A percentile compares a stretch with the other conserved stretches of the same genome.
These are phyloP conservation scores for Clivina fossor DNA, from an alignment of 2,888 invertebrate species.

Conservation along the genomic window DNA sequence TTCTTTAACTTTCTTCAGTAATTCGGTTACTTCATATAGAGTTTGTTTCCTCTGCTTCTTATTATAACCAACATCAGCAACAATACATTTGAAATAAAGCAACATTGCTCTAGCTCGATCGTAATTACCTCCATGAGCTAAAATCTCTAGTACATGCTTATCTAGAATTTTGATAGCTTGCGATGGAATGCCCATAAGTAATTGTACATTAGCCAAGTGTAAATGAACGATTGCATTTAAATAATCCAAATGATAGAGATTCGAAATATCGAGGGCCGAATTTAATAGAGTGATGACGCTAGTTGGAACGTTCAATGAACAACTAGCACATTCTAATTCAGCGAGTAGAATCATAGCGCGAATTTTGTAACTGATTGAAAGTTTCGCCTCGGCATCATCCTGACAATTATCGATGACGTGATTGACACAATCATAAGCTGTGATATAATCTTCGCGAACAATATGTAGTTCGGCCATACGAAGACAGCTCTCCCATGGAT, in stretches of 20 bases:
- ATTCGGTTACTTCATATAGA: slow-evolving; percentile 61
- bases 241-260: slow-evolving; percentile 75
- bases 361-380: slow-evolving; percentile 60
- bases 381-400: slow-evolving; percentile 57
- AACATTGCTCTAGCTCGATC: slow-evolving; percentile 78
- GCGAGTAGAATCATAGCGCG: slow-evolving; percentile 71
- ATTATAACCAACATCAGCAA: slow-evolving; percentile 62
- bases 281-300: slow-evolving; percentile 62
- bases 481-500: slow-evolving; percentile 67
- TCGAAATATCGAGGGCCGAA: slow-evolving; percentile 73
- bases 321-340: slow-evolving; percentile 60
- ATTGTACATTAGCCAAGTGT: slow-evolving; percentile 76
- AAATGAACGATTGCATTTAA: slow-evolving; percentile 72
- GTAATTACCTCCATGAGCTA: slow-evolving; percentile 79
- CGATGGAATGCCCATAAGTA: slow-evolving; percentile 73
- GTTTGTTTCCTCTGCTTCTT: slow-evolving; percentile 57
- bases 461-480: slow-evolving; percentile 52
- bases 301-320: slow-evolving; percentile 49
- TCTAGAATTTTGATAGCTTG: slow-evolving; percentile 74
- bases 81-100: slow-evolving; percentile 75
- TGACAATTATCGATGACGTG: slow-evolving; percentile 56
- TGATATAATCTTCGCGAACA: slow-evolving; percentile 50
- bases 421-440: slow-evolving; percentile 49
- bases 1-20: slow-evolving; percentile 66
- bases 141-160: slow-evolving; percentile 68